Evolutionary conservation across 1,140 invertebrate genomes (phyloP), one percentile per base, ranked within the genome.

Genomic region (Drosophila kurseongensis): DNA sequence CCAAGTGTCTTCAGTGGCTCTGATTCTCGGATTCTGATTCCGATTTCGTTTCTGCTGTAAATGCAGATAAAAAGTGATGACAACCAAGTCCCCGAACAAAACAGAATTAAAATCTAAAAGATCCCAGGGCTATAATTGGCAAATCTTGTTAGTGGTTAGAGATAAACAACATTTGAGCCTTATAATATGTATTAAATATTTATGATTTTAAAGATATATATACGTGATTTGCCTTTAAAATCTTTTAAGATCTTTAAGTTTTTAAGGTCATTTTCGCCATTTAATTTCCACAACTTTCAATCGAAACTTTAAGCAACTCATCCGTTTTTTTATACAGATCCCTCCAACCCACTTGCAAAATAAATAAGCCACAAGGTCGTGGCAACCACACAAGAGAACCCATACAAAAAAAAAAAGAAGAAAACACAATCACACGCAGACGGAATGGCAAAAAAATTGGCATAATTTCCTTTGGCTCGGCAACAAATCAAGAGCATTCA

Each of bases 381-480:
- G 14, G 32, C 27, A 55, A 16, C 5, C 41, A 48, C 27, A 40
- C 41, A 62, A 13, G 8, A 7, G 8, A 7, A 4, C 23, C 2
- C 23, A 10, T 38, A 38, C 36, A 2, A 38, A 10, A 10, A 10
- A 10, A 38, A 9, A 18, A 18, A 18, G n/a, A 10, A 10, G 36
- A 13, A 36, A 23, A 56, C 40, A 69, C 35, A 48, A 29, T 35
- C 56, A 36, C 16, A 42, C 12, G 42, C 58, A 29, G 58, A 40
- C 36, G 50, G 41, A 75, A 52, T 51, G 55, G 50, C 38, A 69
- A 69, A 76, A 76, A 77, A 78, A 78, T 78, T 78, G 75, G 75
- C 75, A 78, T 78, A 78, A 78, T 78, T 78, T 77, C 75, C 75
- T 60, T 63, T 56, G 74, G 63, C 57, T 71, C 38, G 51, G 74